Percentiles rank a stretch among this genome's conserved stretches.
Evolutionary conservation across 2,113 vertebrate species (phyloP).

Genomic region (Gadus chalcogrammus): DNA sequence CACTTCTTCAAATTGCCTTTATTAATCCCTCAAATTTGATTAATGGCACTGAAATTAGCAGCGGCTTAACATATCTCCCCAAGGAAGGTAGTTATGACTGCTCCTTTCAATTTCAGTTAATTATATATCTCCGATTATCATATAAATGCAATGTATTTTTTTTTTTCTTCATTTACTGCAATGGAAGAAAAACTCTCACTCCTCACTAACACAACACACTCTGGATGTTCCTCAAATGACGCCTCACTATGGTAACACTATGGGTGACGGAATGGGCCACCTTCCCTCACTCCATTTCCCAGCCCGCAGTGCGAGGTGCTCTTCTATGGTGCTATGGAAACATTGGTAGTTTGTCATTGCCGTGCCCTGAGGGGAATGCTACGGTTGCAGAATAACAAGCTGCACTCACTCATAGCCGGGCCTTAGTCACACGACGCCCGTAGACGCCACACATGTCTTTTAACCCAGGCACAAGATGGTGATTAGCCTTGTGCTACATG

Average conservation of each 20-base stretch:
- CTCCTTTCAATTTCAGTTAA: too few relatives aligned
- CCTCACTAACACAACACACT: too few relatives aligned
- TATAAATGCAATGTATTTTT: too few relatives aligned
- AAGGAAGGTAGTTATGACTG: too few relatives aligned
- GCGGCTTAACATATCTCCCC: too few relatives aligned
- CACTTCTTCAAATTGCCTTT: not conserved
- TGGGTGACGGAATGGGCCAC: not conserved
- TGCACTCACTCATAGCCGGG: conserved; percentile 38
- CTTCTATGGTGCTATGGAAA: conserved; percentile 73
- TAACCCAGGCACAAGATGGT: not conserved
- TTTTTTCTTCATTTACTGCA: too few relatives aligned
- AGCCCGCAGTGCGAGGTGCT: conserved; percentile 75
- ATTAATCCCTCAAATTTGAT: too few relatives aligned
- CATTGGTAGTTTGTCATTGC: conserved; percentile 54
- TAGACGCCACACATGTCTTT: conserved; percentile 21
- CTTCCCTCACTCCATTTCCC: conserved; percentile 16
- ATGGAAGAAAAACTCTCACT: too few relatives aligned
- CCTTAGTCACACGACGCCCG: conserved; percentile 32
- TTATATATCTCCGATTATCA: too few relatives aligned
- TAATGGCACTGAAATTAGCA: too few relatives aligned
- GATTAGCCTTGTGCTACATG: conserved; percentile 28
- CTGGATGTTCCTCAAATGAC: too few relatives aligned
- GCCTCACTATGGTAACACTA: too few relatives aligned
- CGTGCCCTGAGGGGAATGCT: conserved; percentile 19
- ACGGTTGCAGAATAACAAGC: conserved; percentile 38